Conservation (phyloP, 2,888 invertebrate species). For the Epistrophe eligans region DNA sequence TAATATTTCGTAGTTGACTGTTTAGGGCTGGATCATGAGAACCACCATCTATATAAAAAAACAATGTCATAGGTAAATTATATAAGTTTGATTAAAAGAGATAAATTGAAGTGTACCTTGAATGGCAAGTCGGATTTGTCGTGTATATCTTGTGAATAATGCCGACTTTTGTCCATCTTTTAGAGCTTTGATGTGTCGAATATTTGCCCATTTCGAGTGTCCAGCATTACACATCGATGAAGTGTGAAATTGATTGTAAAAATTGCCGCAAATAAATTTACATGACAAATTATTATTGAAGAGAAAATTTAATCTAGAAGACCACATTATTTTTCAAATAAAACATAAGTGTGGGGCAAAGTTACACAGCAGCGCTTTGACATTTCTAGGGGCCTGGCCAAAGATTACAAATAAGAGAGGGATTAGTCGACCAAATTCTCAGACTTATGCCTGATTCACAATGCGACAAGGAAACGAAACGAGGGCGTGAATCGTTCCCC, state of each 20-base stretch:
- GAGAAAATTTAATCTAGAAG: not conserved
- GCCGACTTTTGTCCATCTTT: slow-evolving; percentile 86
- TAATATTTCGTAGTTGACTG: slow-evolving; percentile 85
- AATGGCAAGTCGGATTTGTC: slow-evolving; percentile 87
- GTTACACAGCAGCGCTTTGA: no score
- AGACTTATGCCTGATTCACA: no score
- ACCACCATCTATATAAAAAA: slow-evolving; percentile 85
- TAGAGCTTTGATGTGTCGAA: slow-evolving; percentile 87
- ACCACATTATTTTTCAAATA: slow-evolving; percentile 1
- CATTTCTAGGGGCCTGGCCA: no score
- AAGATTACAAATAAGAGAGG: no score
- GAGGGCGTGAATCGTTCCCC: no score
- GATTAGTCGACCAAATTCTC: no score
- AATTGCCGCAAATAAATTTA: not conserved
- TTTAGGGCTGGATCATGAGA: slow-evolving; percentile 87
- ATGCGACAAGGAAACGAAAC: no score
- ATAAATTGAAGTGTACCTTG: slow-evolving; percentile 84
- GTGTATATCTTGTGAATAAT: slow-evolving; percentile 84
- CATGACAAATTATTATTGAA: not conserved
- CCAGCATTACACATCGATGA: slow-evolving; percentile 84
- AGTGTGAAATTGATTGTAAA: slow-evolving; percentile 19
- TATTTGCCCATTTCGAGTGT: slow-evolving; percentile 92
- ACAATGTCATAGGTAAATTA: not conserved
- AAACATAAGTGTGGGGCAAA: not conserved
- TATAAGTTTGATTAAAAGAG: not conserved